A percentile compares a stretch with the other conserved stretches of the same genome.
Evolutionary conservation across 2,797 vertebrate genomes (phyloP).

Genomic region (Karalla daura): DNA sequence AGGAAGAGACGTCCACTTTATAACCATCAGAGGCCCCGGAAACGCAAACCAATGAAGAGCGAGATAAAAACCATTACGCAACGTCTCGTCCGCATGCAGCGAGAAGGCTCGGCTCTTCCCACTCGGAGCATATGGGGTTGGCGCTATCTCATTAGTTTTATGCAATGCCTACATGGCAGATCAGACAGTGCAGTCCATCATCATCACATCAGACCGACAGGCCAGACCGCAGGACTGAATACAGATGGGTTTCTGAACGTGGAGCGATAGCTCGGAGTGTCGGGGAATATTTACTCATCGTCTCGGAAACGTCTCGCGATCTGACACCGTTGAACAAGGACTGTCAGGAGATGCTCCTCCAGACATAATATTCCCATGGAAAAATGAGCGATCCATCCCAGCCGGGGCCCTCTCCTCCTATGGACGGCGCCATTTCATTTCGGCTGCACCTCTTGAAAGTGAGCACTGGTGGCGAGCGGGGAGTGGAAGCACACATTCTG

Average conservation of each 20-base stretch:
- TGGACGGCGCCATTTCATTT: constrained; percentile 61
- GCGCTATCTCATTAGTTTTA: constrained; percentile 56
- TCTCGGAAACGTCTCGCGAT: constrained; percentile 49
- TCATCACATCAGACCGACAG: constrained; percentile 59
- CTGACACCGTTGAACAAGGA: constrained; percentile 49
- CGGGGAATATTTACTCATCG: constrained; percentile 46
- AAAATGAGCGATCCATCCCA: constrained; percentile 56
- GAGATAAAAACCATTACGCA: constrained; percentile 62
- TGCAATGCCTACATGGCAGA: constrained; percentile 45
- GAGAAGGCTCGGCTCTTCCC: constrained; percentile 21
- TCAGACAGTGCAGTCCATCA: constrained; percentile 59
- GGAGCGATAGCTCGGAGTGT: constrained; percentile 15
- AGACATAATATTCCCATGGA: constrained; percentile 14
- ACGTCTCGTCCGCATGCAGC: constrained; percentile 34
- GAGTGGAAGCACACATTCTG: constrained; percentile 71
- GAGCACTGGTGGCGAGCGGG: constrained; percentile 52
- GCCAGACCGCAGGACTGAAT: constrained; percentile 40
- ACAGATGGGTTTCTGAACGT: constrained; percentile 44
- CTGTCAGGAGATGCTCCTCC: constrained; percentile 40
- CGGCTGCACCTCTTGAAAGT: constrained; percentile 71
- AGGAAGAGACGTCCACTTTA: constrained; percentile 68
- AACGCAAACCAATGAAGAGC: constrained; percentile 62
- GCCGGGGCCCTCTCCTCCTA: constrained; percentile 48
- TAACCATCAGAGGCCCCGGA: constrained; percentile 72
- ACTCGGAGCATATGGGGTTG: constrained; percentile 33